Conservation (phyloP, 2,888 invertebrate species). For the Desoria tigrina region DNA sequence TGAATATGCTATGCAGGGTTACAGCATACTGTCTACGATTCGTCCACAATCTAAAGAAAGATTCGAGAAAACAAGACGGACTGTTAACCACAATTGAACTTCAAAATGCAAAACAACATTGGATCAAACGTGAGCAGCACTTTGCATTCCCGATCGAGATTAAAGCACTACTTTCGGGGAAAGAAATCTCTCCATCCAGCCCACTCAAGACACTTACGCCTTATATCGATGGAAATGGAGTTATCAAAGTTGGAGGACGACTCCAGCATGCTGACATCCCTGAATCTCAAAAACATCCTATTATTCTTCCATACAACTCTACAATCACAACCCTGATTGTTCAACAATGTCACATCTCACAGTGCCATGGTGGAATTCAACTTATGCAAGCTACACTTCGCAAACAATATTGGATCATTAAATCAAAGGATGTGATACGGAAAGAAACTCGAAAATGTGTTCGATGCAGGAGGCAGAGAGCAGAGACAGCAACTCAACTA, state of each 20-base stretch:
- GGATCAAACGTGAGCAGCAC: constrained; percentile 4
- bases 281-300: neutral
- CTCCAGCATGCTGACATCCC: neutral
- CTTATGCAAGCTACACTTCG: no score
- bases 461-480: neutral
- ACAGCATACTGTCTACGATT: no score
- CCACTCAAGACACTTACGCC: neutral
- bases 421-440: no score
- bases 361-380: no score
- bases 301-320: constrained; percentile 12
- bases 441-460: no score
- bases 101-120: neutral
- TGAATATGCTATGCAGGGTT: no score
- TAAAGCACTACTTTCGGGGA: neutral
- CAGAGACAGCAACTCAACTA: neutral
- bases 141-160: neutral
- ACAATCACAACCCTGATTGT: constrained; percentile 17
- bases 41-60: no score
- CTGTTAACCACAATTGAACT: neutral
- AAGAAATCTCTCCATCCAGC: neutral
- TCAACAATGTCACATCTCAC: no score
- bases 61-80: no score
- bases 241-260: constrained; percentile 7
- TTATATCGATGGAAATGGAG: neutral
- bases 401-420: no score